Base-by-base conservation (phyloP, 2,888 invertebrate species). In the Listrodromus nycthemerus region DNA sequence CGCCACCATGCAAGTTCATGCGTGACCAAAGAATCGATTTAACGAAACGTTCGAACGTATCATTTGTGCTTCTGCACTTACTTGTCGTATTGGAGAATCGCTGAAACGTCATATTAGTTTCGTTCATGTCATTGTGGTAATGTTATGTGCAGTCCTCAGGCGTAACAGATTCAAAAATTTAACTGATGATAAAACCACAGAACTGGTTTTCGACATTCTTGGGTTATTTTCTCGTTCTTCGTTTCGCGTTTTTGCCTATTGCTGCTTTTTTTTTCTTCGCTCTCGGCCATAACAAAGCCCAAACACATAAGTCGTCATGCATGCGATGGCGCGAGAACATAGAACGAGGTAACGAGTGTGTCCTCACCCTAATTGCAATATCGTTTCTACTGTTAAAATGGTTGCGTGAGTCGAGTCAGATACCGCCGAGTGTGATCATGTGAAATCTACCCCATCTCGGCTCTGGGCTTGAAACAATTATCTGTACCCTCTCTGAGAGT, bases 391-490 rank as follows among this genome's bases (percentile, higher is more conserved):
- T 19, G 61, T 37, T 19, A 33, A 70, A 69, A 78, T 78, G 61
- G 69, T 78, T 69, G 77, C 77, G 77, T 78, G 77, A 61, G 45
- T 19, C 55, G 45, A 61, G 67, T 61, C 45, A n/a, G 61, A 78
- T 19, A 45, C 61, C 45, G 13, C 30, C n/a, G 30, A 48, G 48
- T 50, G 74, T 19, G 63, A 91, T 91, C 90, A 87, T 86, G 82
- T 85, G 78, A 86, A 83, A 91, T 91, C 90, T 89, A 90, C 89
- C 89, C 89, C 85, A 86, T 84, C 81, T 71, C 61, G 10, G 77
- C 83, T 5, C 21, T 10, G 73, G 70, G 83, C 83, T 86, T 81
- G 78, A 81, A 83, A 86, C 85, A 81, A 84, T 81, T 79, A 71
- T 45, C 21, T 82, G 41, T 50, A 27, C 61, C 45, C 16, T 75